phyloP scores from a whole-genome alignment of 2,113 vertebrate genomes.

The Silurus glanis region DNA sequence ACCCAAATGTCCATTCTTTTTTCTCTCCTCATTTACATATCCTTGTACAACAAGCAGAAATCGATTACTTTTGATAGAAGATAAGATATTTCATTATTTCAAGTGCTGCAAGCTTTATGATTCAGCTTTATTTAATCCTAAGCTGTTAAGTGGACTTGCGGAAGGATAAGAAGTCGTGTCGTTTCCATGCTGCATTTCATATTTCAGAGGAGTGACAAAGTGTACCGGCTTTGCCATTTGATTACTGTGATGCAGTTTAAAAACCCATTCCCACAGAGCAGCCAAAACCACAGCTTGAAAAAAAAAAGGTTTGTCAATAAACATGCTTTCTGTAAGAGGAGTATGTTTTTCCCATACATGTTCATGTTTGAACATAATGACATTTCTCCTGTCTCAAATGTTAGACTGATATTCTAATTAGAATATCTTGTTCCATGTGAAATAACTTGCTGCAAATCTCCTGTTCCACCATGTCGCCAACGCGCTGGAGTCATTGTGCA shows the following conservation, averaged over 20 bases:
- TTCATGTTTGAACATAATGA: background rate
- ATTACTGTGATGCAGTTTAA: background rate
- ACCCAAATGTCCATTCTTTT: background rate
- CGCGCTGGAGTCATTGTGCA: too few relatives aligned
- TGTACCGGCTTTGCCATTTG: background rate
- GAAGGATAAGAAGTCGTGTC: background rate
- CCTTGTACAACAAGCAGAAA: background rate
- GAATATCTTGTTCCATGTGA: background rate
- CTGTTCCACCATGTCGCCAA: background rate
- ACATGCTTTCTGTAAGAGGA: background rate
- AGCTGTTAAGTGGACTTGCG: background rate
- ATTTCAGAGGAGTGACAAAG: background rate
- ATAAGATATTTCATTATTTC: background rate
- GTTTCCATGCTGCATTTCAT: background rate
- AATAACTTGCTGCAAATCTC: background rate
- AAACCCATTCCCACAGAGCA: conserved; percentile 29
- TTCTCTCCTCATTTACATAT: conserved; percentile 2
- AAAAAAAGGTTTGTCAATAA: conserved; percentile 37
- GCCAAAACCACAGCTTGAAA: conserved; percentile 28
- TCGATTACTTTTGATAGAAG: background rate
- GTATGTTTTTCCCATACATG: background rate
- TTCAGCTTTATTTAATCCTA: background rate
- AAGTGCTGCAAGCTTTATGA: background rate
- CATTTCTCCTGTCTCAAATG: background rate
- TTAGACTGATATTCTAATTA: background rate